Conservation (phyloP, 1,140 invertebrate species). For the Leptinotarsa undecemlineata region DNA sequence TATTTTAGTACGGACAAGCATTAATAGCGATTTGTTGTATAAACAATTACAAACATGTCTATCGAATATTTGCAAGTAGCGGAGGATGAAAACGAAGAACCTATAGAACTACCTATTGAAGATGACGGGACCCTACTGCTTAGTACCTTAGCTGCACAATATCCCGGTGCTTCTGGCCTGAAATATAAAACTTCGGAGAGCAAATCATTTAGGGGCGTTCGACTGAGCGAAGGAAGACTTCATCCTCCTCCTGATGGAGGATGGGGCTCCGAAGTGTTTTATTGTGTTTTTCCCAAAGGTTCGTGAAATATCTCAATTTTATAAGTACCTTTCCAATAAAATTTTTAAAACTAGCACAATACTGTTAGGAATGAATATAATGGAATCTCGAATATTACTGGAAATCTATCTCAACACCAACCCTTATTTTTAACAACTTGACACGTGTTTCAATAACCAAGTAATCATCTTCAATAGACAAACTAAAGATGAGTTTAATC, state of each 20-base stretch:
- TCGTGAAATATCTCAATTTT: conserved; percentile 35
- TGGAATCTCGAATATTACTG: no score
- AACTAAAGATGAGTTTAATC: no score
- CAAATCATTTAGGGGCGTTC: conserved; percentile 82
- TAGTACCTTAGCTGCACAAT: conserved; percentile 87
- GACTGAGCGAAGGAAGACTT: conserved; percentile 83
- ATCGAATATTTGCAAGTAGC: conserved; percentile 72
- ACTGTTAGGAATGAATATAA: background rate
- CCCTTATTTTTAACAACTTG: no score
- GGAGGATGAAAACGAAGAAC: conserved; percentile 90
- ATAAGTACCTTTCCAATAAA: background rate
- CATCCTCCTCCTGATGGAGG: conserved; percentile 87
- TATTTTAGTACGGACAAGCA: no score
- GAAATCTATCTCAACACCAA: no score
- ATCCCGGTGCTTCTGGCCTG: conserved; percentile 89
- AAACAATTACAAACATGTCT: conserved; percentile 46
- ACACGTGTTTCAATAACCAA: no score
- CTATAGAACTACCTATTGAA: conserved; percentile 91
- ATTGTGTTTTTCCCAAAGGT: conserved; percentile 98
- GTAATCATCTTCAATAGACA: no score
- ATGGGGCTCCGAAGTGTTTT: conserved; percentile 76
- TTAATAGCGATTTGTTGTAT: no score
- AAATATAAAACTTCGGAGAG: conserved; percentile 91
- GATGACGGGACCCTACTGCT: conserved; percentile 84
- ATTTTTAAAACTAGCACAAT: no score